Evolutionary conservation across 1,140 invertebrate species (phyloP), one percentile per base, ranked within the genome.

Genomic region (Bombus balteatus): DNA sequence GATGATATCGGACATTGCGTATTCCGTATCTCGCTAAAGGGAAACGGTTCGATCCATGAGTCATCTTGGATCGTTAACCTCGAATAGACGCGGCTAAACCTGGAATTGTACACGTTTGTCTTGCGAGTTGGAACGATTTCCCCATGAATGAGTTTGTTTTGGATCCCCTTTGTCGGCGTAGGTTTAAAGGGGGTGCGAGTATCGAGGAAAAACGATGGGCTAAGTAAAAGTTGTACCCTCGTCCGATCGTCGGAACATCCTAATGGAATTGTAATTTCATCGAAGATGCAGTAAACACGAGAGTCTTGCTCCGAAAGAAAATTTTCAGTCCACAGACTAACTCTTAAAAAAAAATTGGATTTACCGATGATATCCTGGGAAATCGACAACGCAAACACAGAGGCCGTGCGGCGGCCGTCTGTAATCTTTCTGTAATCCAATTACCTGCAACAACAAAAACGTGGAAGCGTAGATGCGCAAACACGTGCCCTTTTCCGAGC

Each of bases 321-420:
- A 25, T 8, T 47, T 62, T 59, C 25, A 2, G 53, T 0, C 1
- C 18, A 43, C 5, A 12, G 59, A 22, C 15, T 59, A 77, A 80
- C 68, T 47, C 53, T 59, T 68, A 75, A 81, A 85, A 75, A 85
- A 75, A 43, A 81, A 74, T 85, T 81, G 43, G 71, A 85, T 75
- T 85, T 85, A n/a, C 83, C 59, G 59, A 81, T 28, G 75, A 72
- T 66, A 74, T 68, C 32, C n/a, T 22, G 13, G 2, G n/a, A 28
- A 57, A 73, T 74, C 43, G 43, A 28, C 28, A 62, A 41, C 37
- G 57, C 43, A 85, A 85, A 85, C 83, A 65, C 8, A 32, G 39
- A 57, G 34, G 3, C 4, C 1, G 32, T 32, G 59, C 65, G 3
- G 0, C 28, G 25, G 32, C 5, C 9, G 41, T 39, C 28, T 59